phyloP scores from a whole-genome alignment of 2,113 vertebrate genomes.

The Psilopsiagon aymara region DNA sequence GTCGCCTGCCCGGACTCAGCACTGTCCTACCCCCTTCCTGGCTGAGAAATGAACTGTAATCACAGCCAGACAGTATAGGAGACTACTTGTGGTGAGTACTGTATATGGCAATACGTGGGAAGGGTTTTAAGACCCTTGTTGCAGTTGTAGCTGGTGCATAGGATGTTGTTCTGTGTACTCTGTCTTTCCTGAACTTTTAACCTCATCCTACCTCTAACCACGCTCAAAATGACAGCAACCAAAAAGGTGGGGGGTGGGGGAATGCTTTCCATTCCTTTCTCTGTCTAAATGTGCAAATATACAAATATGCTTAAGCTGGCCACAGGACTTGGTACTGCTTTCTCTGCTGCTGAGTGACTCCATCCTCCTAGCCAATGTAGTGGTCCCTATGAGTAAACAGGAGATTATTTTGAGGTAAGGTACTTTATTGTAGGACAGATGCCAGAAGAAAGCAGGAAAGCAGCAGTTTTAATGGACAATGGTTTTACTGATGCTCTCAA shows the following conservation, averaged over 20 bases:
- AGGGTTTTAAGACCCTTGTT: not conserved
- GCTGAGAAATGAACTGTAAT: not conserved
- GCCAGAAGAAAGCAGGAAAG: not conserved
- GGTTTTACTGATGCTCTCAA: not conserved
- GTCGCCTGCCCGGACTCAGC: not conserved
- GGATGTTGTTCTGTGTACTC: not conserved
- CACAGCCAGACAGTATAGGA: not conserved
- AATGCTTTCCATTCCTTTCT: constrained; percentile 47
- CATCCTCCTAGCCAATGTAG: not conserved
- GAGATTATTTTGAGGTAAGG: not conserved
- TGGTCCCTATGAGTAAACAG: not conserved
- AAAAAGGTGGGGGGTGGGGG: not conserved
- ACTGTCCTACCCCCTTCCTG: not conserved
- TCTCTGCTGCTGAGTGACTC: not conserved
- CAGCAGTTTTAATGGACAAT: not conserved
- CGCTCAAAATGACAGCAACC: constrained; percentile 31
- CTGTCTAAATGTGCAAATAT: constrained; percentile 44
- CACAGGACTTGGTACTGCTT: not conserved
- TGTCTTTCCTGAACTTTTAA: constrained; percentile 53
- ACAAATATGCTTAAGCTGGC: not conserved
- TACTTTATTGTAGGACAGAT: not conserved
- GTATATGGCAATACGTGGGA: not conserved
- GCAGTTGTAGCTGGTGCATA: not conserved
- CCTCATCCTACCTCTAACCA: constrained; percentile 55
- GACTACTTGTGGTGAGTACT: not conserved